Evolutionary conservation across 2,113 vertebrate species (phyloP).

Genomic region (Mesocricetus auratus): DNA sequence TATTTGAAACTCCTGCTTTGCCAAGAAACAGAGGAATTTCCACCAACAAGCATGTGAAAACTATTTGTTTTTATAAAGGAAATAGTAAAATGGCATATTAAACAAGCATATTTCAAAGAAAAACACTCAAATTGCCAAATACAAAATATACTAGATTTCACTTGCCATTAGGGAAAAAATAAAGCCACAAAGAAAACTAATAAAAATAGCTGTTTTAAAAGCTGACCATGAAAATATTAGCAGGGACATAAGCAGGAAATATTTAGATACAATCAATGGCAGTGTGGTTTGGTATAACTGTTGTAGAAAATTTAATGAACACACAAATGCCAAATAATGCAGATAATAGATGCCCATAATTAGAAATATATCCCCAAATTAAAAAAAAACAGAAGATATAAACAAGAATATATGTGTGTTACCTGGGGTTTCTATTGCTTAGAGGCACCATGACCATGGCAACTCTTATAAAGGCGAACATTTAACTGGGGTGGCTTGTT

Average conservation of each 20-base stretch:
- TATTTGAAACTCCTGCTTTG: background rate
- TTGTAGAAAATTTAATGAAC: background rate
- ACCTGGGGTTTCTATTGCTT: background rate
- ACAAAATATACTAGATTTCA: background rate
- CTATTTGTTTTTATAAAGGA: background rate
- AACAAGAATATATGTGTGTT: background rate
- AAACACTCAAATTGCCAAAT: slow-evolving; percentile 34
- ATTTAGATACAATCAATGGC: background rate
- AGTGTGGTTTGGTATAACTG: background rate
- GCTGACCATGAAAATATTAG: background rate
- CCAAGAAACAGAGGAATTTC: background rate
- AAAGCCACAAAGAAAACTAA: background rate
- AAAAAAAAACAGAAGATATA: background rate
- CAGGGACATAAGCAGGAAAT: background rate
- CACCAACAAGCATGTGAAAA: background rate
- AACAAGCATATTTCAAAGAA: background rate
- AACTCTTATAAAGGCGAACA: background rate
- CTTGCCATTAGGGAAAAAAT: slow-evolving; percentile 10
- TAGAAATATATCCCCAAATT: background rate
- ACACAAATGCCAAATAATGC: background rate
- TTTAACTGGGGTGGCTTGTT: background rate
- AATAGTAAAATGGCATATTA: background rate
- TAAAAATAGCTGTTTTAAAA: background rate
- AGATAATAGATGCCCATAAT: background rate
- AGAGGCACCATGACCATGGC: background rate